A percentile compares a stretch with the other conserved stretches of the same genome.
phyloP scores from a whole-genome alignment of 2,797 vertebrate genomes.

The Cyclura pinguis region DNA sequence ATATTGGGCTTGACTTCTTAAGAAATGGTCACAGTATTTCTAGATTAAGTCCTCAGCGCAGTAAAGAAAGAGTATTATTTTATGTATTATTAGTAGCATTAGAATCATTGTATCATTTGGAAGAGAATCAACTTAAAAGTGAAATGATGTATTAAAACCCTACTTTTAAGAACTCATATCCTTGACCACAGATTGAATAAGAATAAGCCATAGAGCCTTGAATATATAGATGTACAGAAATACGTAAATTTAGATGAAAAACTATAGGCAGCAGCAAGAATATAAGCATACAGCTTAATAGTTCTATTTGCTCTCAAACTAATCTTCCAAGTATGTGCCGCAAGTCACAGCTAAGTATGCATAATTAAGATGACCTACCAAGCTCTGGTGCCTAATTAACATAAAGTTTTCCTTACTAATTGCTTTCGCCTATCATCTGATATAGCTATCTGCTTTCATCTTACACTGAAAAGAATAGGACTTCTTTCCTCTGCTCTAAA shows the following conservation, averaged over 20 bases:
- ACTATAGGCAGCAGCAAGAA: conserved; percentile 52
- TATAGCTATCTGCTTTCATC: conserved; percentile 81
- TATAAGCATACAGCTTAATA: conserved; percentile 72
- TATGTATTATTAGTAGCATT: neutral
- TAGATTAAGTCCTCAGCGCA: neutral
- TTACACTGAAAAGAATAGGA: conserved; percentile 71
- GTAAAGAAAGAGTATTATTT: neutral
- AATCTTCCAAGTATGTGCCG: conserved; percentile 79
- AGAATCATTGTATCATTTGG: neutral
- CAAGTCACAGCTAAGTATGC: conserved; percentile 84
- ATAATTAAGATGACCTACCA: conserved; percentile 88
- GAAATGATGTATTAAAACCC: too few relatives aligned
- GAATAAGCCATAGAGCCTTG: conserved; percentile 10
- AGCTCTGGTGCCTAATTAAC: conserved; percentile 82
- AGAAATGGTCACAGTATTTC: neutral
- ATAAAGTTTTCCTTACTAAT: conserved; percentile 86
- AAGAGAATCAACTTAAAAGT: neutral
- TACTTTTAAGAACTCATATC: too few relatives aligned
- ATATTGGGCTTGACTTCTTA: neutral
- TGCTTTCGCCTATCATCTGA: conserved; percentile 82
- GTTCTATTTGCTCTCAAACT: conserved; percentile 77
- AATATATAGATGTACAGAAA: conserved; percentile 33
- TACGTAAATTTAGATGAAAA: conserved; percentile 43
- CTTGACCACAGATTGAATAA: neutral
- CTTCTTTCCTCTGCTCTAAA: conserved; percentile 62